phyloP scores from a whole-genome alignment of 2,888 invertebrate species.

The Epirrhoe tristata region DNA sequence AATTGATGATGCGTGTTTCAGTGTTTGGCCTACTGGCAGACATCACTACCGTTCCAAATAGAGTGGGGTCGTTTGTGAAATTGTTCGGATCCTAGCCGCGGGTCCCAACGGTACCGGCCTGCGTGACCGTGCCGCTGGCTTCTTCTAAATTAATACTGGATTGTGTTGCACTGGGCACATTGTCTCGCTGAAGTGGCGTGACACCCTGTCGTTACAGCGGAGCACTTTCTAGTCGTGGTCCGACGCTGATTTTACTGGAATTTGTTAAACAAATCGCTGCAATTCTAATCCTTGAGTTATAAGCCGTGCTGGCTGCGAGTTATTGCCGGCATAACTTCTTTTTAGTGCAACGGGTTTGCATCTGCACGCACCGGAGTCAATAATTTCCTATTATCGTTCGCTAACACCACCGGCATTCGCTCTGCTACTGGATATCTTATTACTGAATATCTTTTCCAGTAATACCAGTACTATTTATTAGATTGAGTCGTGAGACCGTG shows the following conservation, averaged over 20 bases:
- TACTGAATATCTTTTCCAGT: conserved; percentile 73
- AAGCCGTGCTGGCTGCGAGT: conserved; percentile 16
- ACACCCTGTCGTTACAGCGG: conserved; percentile 68
- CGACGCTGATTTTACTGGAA: conserved; percentile 56
- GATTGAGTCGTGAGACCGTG: conserved; percentile 81
- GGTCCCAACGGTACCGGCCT: conserved; percentile 68
- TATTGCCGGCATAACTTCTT: conserved; percentile 39
- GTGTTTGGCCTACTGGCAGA: conserved; percentile 58
- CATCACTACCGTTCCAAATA: conserved; percentile 66
- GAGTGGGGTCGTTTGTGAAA: conserved; percentile 65
- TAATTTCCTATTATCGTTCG: conserved; percentile 71
- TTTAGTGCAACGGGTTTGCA: conserved; percentile 34
- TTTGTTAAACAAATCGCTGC: conserved; percentile 56
- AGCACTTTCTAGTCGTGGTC: conserved; percentile 71
- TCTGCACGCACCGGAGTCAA: conserved; percentile 55
- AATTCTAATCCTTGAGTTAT: conserved; percentile 37
- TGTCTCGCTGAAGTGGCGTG: conserved; percentile 66
- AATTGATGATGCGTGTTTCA: conserved; percentile 40
- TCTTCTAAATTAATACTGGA: conserved; percentile 74
- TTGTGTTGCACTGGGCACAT: conserved; percentile 67
- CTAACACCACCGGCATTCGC: conserved; percentile 62
- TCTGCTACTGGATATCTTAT: conserved; percentile 76
- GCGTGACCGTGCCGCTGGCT: conserved; percentile 75
- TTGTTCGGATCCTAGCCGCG: conserved; percentile 67
- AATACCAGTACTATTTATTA: conserved; percentile 79